Base-by-base conservation (phyloP, 1,140 invertebrate genomes). In the Goniozus legneri region DNA sequence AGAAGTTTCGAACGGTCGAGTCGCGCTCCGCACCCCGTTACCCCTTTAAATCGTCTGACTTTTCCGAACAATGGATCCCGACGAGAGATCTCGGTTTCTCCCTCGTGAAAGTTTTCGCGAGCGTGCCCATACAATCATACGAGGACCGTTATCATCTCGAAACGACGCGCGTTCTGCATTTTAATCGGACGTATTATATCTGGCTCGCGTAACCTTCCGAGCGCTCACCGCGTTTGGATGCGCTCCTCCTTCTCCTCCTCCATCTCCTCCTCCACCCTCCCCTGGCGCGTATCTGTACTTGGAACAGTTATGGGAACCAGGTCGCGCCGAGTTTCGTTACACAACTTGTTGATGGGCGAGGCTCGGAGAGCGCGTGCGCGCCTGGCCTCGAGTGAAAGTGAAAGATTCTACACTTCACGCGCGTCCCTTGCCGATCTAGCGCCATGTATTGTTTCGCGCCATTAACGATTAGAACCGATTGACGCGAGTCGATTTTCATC, bases 231-330 rank as follows among this genome's bases (percentile, higher is more conserved):
- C n/a, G 42, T 42, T 43, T 60, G 44, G 54, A 50, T 57, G 54
- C 36, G 50, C 50, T 27, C 32, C 33, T 14, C 19, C 37, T n/a
- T n/a, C n/a, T n/a, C n/a, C n/a, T n/a, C n/a, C n/a, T n/a, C n/a
- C n/a, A n/a, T n/a, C n/a, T n/a, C n/a, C n/a, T n/a, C n/a, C n/a
- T n/a, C n/a, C n/a, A n/a, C n/a, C n/a, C n/a, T n/a, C n/a, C n/a
- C n/a, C n/a, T n/a, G n/a, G n/a, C n/a, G n/a, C n/a, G n/a, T n/a
- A n/a, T n/a, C n/a, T 32, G 42, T 52, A 56, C 50, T 58, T 56
- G 51, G 51, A 51, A 58, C 61, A 56, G 56, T 69, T 68, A 69
- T 68, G 67, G 61, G 67, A 68, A 69, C 50, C 57, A 62, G 60
- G 64, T 62, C 62, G 60, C 55, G 34, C n/a, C n/a, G 48, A 41